phyloP scores from a whole-genome alignment of 1,140 invertebrate species.

The Daktulosphaira vitifoliae region DNA sequence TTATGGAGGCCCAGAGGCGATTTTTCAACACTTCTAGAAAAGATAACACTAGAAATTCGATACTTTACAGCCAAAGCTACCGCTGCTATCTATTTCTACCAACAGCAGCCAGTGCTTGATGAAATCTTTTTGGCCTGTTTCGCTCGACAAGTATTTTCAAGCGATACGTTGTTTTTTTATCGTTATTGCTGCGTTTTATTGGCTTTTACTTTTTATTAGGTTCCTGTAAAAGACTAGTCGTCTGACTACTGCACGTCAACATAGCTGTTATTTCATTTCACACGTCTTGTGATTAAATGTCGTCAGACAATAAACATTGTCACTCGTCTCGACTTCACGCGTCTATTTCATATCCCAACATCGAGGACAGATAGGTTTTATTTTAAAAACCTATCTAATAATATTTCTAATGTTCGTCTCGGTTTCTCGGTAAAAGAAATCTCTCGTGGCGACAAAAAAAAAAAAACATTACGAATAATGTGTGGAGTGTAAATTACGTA shows the following conservation, averaged over 20 bases:
- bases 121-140: constrained; percentile 6
- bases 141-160: not conserved
- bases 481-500: too few species aligned
- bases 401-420: too few species aligned
- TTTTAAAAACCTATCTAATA: constrained; percentile 7
- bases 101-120: not conserved
- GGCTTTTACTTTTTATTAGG: not conserved
- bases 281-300: constrained; percentile 10
- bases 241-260: constrained; percentile 12
- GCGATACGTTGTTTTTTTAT: not conserved
- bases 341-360: not conserved
- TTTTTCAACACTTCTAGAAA: not conserved
- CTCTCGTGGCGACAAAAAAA: too few species aligned
- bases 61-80: too few species aligned
- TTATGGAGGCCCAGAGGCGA: too few species aligned
- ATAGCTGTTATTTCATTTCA: not conserved
- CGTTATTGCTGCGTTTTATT: not conserved
- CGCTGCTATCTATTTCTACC: not conserved
- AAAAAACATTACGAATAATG: too few species aligned
- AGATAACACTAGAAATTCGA: not conserved
- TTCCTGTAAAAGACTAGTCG: constrained; percentile 3
- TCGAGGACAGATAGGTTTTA: constrained; percentile 19
- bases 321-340: not conserved
- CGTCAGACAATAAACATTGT: constrained; percentile 13
- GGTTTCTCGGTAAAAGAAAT: too few species aligned